Base-by-base conservation (phyloP, 1,140 invertebrate genomes). In the Anastatus disparis region DNA sequence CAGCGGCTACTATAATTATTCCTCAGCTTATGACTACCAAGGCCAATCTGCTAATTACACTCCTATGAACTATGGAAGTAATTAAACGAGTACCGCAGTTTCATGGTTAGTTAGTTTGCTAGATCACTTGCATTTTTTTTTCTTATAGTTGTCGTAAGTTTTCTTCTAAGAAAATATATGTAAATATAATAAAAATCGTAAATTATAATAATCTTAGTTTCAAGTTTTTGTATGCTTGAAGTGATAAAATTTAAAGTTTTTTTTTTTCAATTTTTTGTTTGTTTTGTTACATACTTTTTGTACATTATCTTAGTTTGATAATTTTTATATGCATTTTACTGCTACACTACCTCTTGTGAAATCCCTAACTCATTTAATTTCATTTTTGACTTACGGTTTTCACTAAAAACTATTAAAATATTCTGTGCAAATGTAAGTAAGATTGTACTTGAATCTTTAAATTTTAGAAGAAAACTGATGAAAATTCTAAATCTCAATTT, bases 91-190 rank as follows among this genome's bases (percentile, higher is more conserved):
- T 78, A 55, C 77, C 77, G 59, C 80, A 82, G 76, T 73, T 76
- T 71, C 81, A 83, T 78, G 81, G 80, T 83, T 77, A 82, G 81
- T 82, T 78, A 15, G 59, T 74, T 79, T 17, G 27, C 31, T 65
- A 31, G 52, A 56, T 50, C 8, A 13, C 44, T 53, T 38, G 7
- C 59, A 56, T 62, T 70, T 55, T 8, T 40, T 62, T 69, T 67
- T 53, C n/a, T 55, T 22, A 53, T 50, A 70, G 31, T 68, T 58
- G 48, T 68, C 50, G 56, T 72, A 56, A 56, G 53, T 59, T 59
- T 46, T 50, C 10, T 35, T 50, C n/a, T n/a, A 52, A 40, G 13
- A 68, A 52, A 53, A 50, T 70, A 31, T 53, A 53, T 53, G 26
- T 62, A 7, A 48, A 40, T 62, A 29, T 31, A 58, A 53, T 6